Evolutionary conservation across 1,140 invertebrate genomes (phyloP), one percentile per base, ranked within the genome.

Genomic region (Drosophila oshimai): DNA sequence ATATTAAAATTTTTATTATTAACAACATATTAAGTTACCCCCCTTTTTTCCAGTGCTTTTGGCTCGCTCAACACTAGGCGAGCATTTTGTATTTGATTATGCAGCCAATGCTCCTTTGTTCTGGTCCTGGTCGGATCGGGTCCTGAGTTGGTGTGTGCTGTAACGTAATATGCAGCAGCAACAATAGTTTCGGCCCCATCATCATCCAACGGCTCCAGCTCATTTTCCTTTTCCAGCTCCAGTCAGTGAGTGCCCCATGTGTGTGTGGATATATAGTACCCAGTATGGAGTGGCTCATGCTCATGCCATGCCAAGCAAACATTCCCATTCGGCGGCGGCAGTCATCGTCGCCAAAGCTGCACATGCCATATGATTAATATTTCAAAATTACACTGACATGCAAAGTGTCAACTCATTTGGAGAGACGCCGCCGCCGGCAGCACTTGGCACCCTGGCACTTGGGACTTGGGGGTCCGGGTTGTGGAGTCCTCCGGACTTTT

Each of bases 301-400:
- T 10, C 68, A 69, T 83, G 78, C 68, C 74, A 74, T 70, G 74
- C 49, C 58, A 61, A 51, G 77, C 77, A 69, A 77, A 84, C 79
- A 84, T 78, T 74, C 53, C 55, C 37, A 51, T 29, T 70, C 61
- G 54, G 65, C 61, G 54, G 65, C 67, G 47, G 69, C 69, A 74
- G 70, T 74, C 60, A 49, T 72, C 53, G 68, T 55, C 58, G 36
- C 58, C 71, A 74, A 49, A 73, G 67, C 51, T 75, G 62, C 55
- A 60, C 78, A 74, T 61, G 68, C 75, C 72, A 65, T 87, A 58
- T 87, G 76, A 87, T 87, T 87, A 87, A 87, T 87, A 87, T 87
- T 87, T 87, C 76, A 87, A 87, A 87, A 87, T 87, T 87, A 81
- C 76, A 86, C 75, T 75, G 83, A 87, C 81, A 86, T 86, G 81